Evolutionary conservation across 2,797 vertebrate species (phyloP).

Genomic region (Sebastes wilsoni): DNA sequence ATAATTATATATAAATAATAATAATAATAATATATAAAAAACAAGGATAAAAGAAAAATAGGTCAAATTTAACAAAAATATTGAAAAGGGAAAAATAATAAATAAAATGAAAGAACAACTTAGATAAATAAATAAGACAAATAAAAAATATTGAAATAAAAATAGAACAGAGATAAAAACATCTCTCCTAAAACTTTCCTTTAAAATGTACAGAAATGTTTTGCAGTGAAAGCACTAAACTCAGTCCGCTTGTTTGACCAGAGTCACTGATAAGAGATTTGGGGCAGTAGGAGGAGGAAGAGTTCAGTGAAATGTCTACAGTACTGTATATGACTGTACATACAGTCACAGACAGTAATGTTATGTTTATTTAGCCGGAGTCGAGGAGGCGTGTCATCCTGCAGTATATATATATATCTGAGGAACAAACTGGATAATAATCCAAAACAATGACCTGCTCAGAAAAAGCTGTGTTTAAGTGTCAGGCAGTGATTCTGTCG

Average conservation of each 20-base stretch:
- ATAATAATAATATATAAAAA: no score
- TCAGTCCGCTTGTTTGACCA: constrained; percentile 27
- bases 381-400: neutral
- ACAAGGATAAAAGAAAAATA: no score
- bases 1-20: no score
- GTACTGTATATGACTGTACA: neutral
- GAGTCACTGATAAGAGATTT: constrained; percentile 26
- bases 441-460: neutral
- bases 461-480: neutral
- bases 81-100: no score
- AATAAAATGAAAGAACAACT: no score
- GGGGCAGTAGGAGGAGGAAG: neutral
- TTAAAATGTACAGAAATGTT: neutral
- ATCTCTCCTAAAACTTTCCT: neutral
- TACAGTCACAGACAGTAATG: neutral
- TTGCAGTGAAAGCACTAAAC: neutral
- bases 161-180: neutral
- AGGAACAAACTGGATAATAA: neutral
- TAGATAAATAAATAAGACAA: no score
- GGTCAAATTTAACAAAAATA: no score
- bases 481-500: neutral
- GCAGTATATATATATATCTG: neutral
- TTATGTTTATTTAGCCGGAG: neutral
- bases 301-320: neutral
- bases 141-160: no score